Percentiles rank a stretch among this genome's conserved stretches.
Evolutionary conservation across 2,888 invertebrate genomes (phyloP).

Genomic region (Hydrotaea diabolus): DNA sequence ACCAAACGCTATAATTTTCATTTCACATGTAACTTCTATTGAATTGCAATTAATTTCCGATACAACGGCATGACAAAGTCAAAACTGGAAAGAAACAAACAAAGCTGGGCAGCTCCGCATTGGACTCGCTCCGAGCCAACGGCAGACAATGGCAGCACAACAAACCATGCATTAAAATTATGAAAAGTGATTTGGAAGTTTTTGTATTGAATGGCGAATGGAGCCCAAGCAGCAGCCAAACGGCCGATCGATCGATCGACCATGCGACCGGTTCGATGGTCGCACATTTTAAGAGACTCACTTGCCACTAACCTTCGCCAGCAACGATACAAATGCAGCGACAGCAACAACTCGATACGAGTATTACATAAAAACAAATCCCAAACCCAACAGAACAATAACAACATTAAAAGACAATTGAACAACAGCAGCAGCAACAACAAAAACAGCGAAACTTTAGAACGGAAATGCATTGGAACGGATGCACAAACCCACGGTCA

Average conservation of each 20-base stretch:
- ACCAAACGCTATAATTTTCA: constrained; percentile 56
- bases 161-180: background rate
- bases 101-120: background rate
- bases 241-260: background rate
- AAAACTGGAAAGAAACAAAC: constrained; percentile 24
- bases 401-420: constrained; percentile 1
- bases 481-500: constrained; percentile 73
- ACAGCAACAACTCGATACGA: constrained; percentile 31
- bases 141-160: background rate
- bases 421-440: constrained; percentile 33
- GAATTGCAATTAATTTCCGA: constrained; percentile 57
- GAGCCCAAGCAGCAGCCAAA: background rate
- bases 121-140: background rate
- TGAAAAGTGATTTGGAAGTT: constrained; percentile 1
- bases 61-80: constrained; percentile 55
- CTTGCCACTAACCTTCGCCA: constrained; percentile 13
- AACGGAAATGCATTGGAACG: constrained; percentile 73
- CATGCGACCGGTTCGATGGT: background rate
- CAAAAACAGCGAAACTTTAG: constrained; percentile 52
- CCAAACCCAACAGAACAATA: constrained; percentile 45
- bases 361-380: constrained; percentile 19
- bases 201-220: background rate
- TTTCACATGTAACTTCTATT: constrained; percentile 50
- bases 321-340: background rate
- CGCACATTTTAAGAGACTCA: background rate